phyloP scores from a whole-genome alignment of 1,140 invertebrate species.

The Psix sp. region DNA sequence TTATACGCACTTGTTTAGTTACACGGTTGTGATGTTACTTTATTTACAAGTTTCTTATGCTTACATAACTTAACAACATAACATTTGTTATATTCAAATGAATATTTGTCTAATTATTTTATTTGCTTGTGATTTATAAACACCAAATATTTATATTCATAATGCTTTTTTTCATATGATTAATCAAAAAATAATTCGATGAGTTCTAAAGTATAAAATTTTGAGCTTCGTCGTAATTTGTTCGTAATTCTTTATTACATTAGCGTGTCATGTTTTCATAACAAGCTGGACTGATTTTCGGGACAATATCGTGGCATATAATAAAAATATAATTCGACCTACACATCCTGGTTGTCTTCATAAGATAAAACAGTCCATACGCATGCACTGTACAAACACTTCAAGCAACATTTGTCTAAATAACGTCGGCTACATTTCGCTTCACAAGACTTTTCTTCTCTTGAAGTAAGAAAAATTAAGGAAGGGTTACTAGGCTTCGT shows the following conservation, averaged over 20 bases:
- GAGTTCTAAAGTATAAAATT: too few species aligned
- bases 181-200: too few species aligned
- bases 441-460: too few species aligned
- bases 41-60: slow-evolving; percentile 43
- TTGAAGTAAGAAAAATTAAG: too few species aligned
- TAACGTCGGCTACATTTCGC: slow-evolving; percentile 8
- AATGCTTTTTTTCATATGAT: too few species aligned
- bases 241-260: too few species aligned
- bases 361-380: slow-evolving; percentile 27
- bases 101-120: too few species aligned
- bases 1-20: slow-evolving; percentile 44
- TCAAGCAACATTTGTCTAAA: slow-evolving; percentile 31
- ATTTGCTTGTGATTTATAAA: too few species aligned
- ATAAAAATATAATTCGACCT: slow-evolving; percentile 49
- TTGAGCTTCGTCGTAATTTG: too few species aligned
- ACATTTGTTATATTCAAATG: too few species aligned
- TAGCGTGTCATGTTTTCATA: slow-evolving; percentile 17
- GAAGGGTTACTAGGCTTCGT: slow-evolving; percentile 13
- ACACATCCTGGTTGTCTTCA: slow-evolving; percentile 10
- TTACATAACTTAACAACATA: slow-evolving; percentile 31
- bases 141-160: too few species aligned
- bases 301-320: slow-evolving; percentile 28
- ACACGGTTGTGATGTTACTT: slow-evolving; percentile 42
- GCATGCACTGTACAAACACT: slow-evolving; percentile 38
- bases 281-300: slow-evolving; percentile 28